These are phyloP conservation scores for Sebastolobus altivelis DNA, from an alignment of 2,797 vertebrate species.

Conservation along the genomic window DNA sequence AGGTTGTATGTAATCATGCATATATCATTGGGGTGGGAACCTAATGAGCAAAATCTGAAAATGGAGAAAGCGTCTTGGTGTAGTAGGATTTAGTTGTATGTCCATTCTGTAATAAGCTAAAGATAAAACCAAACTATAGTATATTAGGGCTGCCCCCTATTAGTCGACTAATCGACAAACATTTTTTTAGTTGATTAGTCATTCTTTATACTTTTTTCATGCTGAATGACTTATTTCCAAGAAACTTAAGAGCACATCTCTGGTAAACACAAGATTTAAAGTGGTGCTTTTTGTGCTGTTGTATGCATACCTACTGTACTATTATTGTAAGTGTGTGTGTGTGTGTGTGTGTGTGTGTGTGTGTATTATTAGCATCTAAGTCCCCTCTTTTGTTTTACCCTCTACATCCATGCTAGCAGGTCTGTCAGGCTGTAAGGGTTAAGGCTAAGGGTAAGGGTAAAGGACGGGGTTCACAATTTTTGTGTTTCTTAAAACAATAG, in stretches of 20 bases:
- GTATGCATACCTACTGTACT: neutral
- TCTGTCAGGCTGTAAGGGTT: neutral
- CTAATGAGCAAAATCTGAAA: constrained; percentile 10
- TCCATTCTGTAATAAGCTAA: neutral
- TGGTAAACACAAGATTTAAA: too few relatives aligned
- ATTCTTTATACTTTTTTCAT: too few relatives aligned
- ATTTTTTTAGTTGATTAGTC: neutral
- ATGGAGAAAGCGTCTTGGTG: neutral
- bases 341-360: too few relatives aligned
- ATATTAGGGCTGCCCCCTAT: neutral
- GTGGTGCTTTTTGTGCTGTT: too few relatives aligned
- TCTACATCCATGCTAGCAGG: neutral
- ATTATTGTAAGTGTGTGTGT: neutral
- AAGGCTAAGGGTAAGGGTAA: too few relatives aligned
- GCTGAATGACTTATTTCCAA: too few relatives aligned
- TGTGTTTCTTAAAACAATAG: neutral
- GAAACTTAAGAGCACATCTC: too few relatives aligned
- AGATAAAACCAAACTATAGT: neutral
- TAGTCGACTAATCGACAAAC: too few relatives aligned
- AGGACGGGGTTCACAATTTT: neutral
- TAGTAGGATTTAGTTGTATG: neutral
- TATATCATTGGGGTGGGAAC: constrained; percentile 25
- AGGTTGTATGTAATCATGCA: constrained; percentile 36
- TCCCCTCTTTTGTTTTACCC: neutral
- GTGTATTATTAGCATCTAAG: neutral